Evolutionary conservation across 1,140 invertebrate species (phyloP).

Genomic region (Berghia stephanieae): DNA sequence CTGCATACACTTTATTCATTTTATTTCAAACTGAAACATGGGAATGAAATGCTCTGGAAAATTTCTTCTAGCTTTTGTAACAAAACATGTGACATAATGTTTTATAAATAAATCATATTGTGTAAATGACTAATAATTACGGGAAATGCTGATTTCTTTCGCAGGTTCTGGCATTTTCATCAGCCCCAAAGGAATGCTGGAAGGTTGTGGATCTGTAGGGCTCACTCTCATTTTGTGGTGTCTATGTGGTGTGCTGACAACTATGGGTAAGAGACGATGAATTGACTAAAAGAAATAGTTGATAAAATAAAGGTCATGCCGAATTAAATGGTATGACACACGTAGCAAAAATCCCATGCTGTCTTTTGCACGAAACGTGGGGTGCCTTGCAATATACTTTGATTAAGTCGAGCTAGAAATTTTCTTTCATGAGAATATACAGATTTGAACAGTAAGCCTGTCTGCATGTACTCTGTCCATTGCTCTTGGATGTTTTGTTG

Average conservation of each 20-base stretch:
- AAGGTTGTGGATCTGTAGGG: conserved; percentile 83
- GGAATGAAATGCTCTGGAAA: too few relatives aligned
- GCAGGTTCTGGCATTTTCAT: conserved; percentile 91
- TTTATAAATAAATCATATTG: not conserved
- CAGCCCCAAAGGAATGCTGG: conserved; percentile 88
- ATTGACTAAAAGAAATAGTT: too few relatives aligned
- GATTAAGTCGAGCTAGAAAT: too few relatives aligned
- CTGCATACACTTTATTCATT: not conserved
- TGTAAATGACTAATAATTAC: not conserved
- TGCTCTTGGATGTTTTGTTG: too few relatives aligned
- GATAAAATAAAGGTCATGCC: too few relatives aligned
- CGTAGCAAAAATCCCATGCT: too few relatives aligned
- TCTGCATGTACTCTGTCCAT: too few relatives aligned
- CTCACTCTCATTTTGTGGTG: conserved; percentile 85
- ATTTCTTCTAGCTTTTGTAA: not conserved
- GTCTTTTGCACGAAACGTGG: too few relatives aligned
- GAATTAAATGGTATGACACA: too few relatives aligned
- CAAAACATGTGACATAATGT: not conserved
- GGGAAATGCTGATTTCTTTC: conserved; percentile 21
- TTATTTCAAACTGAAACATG: not conserved
- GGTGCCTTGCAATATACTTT: too few relatives aligned
- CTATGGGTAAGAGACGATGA: conserved; percentile 54
- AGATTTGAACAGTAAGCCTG: too few relatives aligned
- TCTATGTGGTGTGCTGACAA: conserved; percentile 52
- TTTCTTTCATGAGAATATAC: too few relatives aligned